These are phyloP conservation scores for Protobothrops mucrosquamatus DNA, from an alignment of 2,113 vertebrate species.

Conservation along the genomic window DNA sequence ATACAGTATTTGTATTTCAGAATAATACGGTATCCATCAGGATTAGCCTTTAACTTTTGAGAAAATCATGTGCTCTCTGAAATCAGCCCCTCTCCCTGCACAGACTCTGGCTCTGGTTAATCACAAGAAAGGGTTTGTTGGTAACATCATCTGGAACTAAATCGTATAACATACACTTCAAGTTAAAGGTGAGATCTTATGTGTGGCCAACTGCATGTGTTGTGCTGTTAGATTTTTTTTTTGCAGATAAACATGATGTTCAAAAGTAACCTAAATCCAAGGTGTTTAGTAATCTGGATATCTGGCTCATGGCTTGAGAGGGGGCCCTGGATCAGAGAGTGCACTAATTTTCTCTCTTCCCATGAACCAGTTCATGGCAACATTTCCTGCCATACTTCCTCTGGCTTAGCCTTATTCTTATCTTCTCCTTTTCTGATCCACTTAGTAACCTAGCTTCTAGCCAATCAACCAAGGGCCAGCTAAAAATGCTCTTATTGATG, in stretches of 20 bases:
- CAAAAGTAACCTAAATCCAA: not conserved
- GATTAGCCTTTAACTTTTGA: not conserved
- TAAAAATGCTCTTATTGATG: not conserved
- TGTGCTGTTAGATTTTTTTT: not conserved
- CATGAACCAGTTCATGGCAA: not conserved
- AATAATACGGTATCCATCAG: not conserved
- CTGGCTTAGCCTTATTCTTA: not conserved
- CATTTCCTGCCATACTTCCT: not conserved
- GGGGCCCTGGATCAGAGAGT: not conserved
- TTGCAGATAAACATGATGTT: not conserved
- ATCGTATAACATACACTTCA: not conserved
- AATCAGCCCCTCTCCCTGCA: not conserved
- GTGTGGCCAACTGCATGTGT: not conserved
- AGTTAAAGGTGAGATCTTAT: not conserved
- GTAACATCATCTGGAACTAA: not conserved
- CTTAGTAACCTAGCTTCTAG: not conserved
- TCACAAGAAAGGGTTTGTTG: not conserved
- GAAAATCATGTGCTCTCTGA: not conserved
- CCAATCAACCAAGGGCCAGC: not conserved
- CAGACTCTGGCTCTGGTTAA: not conserved
- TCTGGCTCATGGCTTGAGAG: not conserved
- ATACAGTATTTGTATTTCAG: not conserved
- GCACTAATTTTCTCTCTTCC: not conserved
- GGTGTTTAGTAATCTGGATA: not conserved
- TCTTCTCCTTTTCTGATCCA: not conserved